Conservation (phyloP, 2,888 invertebrate species). For the Metalampra italica region DNA sequence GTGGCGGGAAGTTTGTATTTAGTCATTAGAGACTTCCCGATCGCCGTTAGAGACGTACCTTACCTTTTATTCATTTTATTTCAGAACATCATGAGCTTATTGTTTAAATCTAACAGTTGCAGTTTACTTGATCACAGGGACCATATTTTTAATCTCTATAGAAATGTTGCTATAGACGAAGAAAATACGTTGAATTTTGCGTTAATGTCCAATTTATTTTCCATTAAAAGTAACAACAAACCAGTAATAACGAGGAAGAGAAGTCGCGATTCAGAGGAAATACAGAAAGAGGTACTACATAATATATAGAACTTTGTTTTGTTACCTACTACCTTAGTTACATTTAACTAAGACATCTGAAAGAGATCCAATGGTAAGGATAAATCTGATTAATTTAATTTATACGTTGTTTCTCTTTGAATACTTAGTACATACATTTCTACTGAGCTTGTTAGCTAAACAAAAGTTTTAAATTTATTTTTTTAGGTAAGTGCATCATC, state of each 20-base stretch:
- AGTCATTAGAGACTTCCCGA: no score
- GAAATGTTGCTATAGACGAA: constrained; percentile 29
- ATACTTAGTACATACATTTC: no score
- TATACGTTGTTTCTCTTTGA: no score
- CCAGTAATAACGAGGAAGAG: constrained; percentile 37
- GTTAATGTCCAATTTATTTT: constrained; percentile 43
- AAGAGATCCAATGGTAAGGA: no score
- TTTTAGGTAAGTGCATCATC: no score
- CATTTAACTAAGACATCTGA: no score
- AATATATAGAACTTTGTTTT: no score
- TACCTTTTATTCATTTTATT: not conserved
- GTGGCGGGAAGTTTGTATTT: no score
- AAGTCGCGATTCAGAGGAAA: constrained; percentile 21
- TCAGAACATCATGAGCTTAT: not conserved
- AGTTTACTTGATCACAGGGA: constrained; percentile 46
- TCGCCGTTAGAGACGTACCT: no score
- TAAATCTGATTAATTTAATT: no score
- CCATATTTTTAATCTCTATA: constrained; percentile 38
- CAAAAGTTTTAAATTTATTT: not conserved
- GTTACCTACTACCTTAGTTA: no score
- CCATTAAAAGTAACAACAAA: constrained; percentile 30
- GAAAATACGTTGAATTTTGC: constrained; percentile 24
- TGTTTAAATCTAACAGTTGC: constrained; percentile 13
- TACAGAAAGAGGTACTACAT: constrained; percentile 42
- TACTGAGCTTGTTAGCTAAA: not conserved